phyloP scores from a whole-genome alignment of 2,113 vertebrate species.

The Scopus umbretta region DNA sequence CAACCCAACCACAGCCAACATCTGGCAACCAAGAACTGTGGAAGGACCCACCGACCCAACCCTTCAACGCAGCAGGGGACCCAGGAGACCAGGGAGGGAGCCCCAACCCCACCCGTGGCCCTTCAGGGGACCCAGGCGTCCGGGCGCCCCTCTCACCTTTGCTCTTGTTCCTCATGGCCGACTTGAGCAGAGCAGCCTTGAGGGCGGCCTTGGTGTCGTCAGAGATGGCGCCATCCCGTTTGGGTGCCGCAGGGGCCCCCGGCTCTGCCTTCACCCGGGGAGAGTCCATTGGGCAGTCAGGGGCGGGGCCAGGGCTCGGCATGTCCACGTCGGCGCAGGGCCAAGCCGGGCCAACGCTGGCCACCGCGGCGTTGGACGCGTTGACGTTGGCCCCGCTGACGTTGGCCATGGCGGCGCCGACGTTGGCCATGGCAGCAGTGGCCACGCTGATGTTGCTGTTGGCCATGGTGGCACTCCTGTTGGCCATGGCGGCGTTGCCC shows the following conservation, averaged over 20 bases:
- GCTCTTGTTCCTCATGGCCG: slow-evolving; percentile 83
- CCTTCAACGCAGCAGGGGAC: not conserved
- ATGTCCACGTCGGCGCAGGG: slow-evolving; percentile 86
- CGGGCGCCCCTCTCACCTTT: slow-evolving; percentile 67
- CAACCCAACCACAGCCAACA: too few species aligned
- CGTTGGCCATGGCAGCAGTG: fast-evolving
- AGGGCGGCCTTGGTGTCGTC: slow-evolving; percentile 93
- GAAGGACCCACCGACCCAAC: too few species aligned
- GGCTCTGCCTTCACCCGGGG: slow-evolving; percentile 60
- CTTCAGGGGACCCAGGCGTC: fast-evolving
- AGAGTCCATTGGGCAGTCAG: not conserved
- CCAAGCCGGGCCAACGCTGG: not conserved
- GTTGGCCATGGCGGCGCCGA: fast-evolving
- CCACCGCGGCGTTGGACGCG: too few species aligned
- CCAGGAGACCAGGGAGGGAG: not conserved
- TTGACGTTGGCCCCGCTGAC: not conserved
- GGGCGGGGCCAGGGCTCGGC: slow-evolving; percentile 80
- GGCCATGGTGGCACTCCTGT: too few species aligned
- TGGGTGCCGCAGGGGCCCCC: slow-evolving; percentile 59
- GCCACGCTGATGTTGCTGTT: fast-evolving
- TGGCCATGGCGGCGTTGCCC: fast-evolving
- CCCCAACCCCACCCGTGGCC: too few species aligned
- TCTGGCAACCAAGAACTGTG: too few species aligned
- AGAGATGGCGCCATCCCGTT: slow-evolving; percentile 88
- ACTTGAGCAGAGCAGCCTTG: slow-evolving; percentile 87